Percentiles rank a stretch among this genome's conserved stretches.
Evolutionary conservation across 2,113 vertebrate species (phyloP).

Genomic region (Trematocara stigmaticum): DNA sequence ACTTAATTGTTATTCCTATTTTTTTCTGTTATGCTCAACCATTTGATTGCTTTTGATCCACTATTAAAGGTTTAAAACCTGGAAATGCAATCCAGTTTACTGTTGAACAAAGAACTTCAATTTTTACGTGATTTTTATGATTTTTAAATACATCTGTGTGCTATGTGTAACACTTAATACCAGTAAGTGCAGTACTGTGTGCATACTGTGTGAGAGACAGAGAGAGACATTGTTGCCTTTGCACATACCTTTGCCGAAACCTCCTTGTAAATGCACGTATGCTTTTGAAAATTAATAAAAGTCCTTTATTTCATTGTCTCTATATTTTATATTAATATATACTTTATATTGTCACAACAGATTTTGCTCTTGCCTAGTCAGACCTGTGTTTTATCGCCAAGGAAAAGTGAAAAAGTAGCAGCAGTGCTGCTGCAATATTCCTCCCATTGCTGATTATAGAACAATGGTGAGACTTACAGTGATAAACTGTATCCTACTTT

Average conservation of each 20-base stretch:
- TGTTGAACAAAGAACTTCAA: neutral
- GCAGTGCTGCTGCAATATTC: neutral
- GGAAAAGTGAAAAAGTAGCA: neutral
- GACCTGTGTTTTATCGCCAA: neutral
- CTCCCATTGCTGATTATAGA: neutral
- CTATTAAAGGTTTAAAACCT: neutral
- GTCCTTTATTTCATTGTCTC: neutral
- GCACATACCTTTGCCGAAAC: neutral
- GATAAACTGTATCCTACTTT: neutral
- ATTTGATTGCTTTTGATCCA: neutral
- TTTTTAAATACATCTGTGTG: neutral
- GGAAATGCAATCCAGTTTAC: neutral
- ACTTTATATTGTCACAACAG: neutral
- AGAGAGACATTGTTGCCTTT: neutral
- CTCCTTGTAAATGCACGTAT: neutral
- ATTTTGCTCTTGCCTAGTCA: neutral
- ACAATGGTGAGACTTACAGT: neutral
- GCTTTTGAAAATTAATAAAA: neutral
- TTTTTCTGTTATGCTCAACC: neutral
- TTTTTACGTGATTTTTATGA: neutral
- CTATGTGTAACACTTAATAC: neutral
- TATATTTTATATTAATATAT: neutral
- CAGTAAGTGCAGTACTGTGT: neutral
- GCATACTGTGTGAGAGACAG: neutral
- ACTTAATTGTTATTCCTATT: neutral